Base-by-base conservation (phyloP, 2,797 vertebrate genomes). In the Botia kubotai region DNA sequence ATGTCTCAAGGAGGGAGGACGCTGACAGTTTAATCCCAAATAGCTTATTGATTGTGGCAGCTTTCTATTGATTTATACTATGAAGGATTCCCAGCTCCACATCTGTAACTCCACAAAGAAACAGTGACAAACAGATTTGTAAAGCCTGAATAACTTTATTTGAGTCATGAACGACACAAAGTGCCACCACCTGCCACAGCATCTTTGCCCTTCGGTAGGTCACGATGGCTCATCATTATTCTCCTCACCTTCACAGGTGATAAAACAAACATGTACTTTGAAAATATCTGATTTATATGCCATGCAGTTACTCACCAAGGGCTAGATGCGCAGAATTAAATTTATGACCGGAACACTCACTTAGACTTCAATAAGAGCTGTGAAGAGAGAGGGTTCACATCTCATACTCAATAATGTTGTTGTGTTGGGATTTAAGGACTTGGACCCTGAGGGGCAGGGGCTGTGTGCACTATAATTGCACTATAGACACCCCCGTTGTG, bases 341-440 rank as follows among this genome's bases (percentile, higher is more conserved):
- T 91, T 92, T 93, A 93, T 92, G 89, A 92, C 88, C 86, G 89
- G 84, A 90, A 83, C 87, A 91, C 84, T 86, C 87, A 84, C 88
- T 93, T 92, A 92, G 91, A 94, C 92, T 93, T 90, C 87, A 93
- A 92, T 91, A 90, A 93, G 87, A 87, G 89, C 91, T 89, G 83
- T 86, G 86, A 84, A 88, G 90, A 89, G 89, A 90, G 82, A 86
- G 89, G 82, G 82, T 87, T 55, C 89, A 88, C 89, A 88, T 88
- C 89, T 89, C 86, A 87, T 87, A 83, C 70, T 88, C 85, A 43
- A 87, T 87, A 89, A 91, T 90, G 83, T 83, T 26, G 39, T 85
- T 83, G 86, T 77, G 62, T 57, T 21, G 63, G 80, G 73, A 80
- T 75, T 80, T 75, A 68, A 33, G 60, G 43, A n/a, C 26, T 55